These are phyloP conservation scores for Eugnorisma glareosa DNA, from an alignment of 2,888 invertebrate species.

Conservation along the genomic window DNA sequence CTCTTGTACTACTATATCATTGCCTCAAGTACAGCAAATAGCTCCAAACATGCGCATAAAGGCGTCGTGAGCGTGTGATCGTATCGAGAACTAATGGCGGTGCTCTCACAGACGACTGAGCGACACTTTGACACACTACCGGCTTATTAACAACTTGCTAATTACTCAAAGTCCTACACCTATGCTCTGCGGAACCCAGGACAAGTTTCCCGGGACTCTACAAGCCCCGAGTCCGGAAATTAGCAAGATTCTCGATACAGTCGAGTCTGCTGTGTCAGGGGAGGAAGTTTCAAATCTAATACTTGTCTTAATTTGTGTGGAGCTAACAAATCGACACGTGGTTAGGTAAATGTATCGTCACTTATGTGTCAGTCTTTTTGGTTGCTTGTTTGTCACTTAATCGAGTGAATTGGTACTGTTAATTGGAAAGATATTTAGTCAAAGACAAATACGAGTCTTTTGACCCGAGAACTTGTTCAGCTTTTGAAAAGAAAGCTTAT, in stretches of 20 bases:
- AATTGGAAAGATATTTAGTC: not conserved
- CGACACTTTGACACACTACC: slow-evolving; percentile 33
- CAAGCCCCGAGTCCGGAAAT: slow-evolving; percentile 36
- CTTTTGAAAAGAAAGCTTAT: slow-evolving; percentile 2
- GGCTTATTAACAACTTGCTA: slow-evolving; percentile 55
- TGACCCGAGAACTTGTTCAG: not conserved
- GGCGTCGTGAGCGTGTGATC: not conserved
- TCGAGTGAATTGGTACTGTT: not conserved
- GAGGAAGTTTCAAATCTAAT: slow-evolving; percentile 39
- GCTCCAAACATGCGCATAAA: slow-evolving; percentile 2
- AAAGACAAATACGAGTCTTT: slow-evolving; percentile 11
- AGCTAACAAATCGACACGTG: slow-evolving; percentile 33
- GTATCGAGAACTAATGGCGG: slow-evolving; percentile 43
- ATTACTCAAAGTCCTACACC: slow-evolving; percentile 57
- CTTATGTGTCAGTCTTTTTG: not conserved
- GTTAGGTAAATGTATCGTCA: not conserved
- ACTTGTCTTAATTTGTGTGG: slow-evolving; percentile 30
- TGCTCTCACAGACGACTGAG: slow-evolving; percentile 34
- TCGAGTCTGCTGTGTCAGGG: slow-evolving; percentile 23
- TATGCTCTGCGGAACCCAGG: slow-evolving; percentile 25
- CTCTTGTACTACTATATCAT: slow-evolving; percentile 5
- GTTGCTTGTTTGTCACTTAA: slow-evolving; percentile 6
- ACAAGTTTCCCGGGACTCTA: slow-evolving; percentile 39
- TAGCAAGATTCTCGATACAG: slow-evolving; percentile 44
- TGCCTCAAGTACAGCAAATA: not conserved